Percentiles rank a stretch among this genome's conserved stretches.
These are phyloP conservation scores for Umimayanthus chanpuru DNA, from an alignment of 92 coral and sea anemone genomes.

Conservation along the genomic window DNA sequence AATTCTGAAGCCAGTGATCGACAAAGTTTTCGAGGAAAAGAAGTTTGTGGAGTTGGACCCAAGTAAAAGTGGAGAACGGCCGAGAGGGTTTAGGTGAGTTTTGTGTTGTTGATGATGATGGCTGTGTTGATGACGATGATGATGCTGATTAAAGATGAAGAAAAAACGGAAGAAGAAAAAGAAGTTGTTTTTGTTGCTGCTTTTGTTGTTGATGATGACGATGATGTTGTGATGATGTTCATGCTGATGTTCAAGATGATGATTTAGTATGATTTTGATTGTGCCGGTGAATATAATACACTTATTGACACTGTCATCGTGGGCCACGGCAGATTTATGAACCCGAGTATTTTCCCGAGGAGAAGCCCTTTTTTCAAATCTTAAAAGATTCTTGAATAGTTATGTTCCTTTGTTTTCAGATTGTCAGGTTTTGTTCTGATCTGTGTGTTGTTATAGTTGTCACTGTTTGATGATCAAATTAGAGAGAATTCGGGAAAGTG, in stretches of 20 bases:
- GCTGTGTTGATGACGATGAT: not conserved
- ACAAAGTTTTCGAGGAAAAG: constrained; percentile 91
- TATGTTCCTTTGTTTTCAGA: too few species aligned
- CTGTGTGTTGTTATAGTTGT: too few species aligned
- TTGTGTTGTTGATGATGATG: too few species aligned
- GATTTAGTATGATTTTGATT: too few species aligned
- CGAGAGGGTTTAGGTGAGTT: constrained; percentile 69
- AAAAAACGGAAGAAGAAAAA: too few species aligned
- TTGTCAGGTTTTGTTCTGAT: too few species aligned
- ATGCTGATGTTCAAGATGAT: not conserved
- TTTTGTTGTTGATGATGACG: not conserved
- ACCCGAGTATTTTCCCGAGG: too few species aligned
- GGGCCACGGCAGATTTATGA: too few species aligned
- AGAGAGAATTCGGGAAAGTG: not conserved
- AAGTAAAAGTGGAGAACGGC: constrained; percentile 61
- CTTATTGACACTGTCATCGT: too few species aligned
- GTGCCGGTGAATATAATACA: not conserved
- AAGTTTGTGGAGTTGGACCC: constrained; percentile 91
- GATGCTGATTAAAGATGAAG: not conserved
- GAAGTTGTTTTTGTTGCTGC: not conserved
- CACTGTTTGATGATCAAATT: too few species aligned
- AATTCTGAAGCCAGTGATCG: constrained; percentile 85
- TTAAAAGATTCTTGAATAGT: not conserved
- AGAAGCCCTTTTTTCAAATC: too few species aligned
- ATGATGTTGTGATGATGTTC: not conserved